Base-by-base conservation (phyloP, 2,113 vertebrate species). In the Hassar affinis region DNA sequence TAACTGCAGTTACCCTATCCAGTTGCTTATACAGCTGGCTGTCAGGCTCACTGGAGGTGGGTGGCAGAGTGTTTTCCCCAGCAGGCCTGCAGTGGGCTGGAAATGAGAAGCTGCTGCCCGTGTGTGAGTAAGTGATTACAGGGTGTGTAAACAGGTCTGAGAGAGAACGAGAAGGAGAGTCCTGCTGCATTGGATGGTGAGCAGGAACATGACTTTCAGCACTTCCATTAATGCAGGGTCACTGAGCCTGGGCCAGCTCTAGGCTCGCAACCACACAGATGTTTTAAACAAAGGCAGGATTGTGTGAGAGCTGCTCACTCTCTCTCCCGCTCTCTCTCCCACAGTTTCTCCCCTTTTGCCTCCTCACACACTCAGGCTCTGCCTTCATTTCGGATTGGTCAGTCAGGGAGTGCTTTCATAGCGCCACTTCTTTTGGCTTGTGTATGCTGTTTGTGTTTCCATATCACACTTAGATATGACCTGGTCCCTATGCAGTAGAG, bases 261-360 rank as follows among this genome's bases (percentile, higher is more conserved):
- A 80, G 72, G 87, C 38, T 84, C 75, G 54, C 69, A 80, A 75
- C 61, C 71, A 27, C 71, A 82, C 90, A 91, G 87, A 86, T 91
- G 90, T 90, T 89, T 66, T 1, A 56, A 88, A 91, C 90, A 93
- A 92, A 93, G 91, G 74, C 78, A 71, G 14, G 8, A 90, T 90
- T 93, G 88, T 92, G 57, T 84, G 79, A 83, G 18, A 38, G 0
- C 14, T 56, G 80, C 57, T 74, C 78, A 64, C 57, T 47, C 68
- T 81, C 42, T 75, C 33, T 74, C 56, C 62, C 22, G 47, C 62
- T 62, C 71, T 49, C 45, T 38, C 33, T 27, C 59, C 71, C 30
- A 54, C 56, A 74, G 35, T 80, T n/a, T 71, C 72, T 78, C 66
- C 54, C 22, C 33, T 33, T 51, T 22, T 74, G 35, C 66, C 6